phyloP scores from a whole-genome alignment of 2,888 invertebrate species.

The Ephialtes manifestator region DNA sequence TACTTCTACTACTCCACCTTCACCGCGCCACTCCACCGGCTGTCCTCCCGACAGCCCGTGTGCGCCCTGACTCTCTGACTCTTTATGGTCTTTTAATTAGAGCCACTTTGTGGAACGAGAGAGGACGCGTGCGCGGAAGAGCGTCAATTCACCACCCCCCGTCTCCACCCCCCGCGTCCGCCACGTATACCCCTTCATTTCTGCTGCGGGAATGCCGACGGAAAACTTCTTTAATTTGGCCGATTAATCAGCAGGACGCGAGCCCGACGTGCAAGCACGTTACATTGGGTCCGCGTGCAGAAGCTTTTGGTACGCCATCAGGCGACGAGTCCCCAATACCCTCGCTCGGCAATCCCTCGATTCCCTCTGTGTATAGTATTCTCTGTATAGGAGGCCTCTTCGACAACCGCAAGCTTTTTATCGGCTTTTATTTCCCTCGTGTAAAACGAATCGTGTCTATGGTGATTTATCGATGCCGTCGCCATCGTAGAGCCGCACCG shows the following conservation, averaged over 20 bases:
- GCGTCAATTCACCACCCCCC: constrained; percentile 51
- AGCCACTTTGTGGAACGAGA: constrained; percentile 80
- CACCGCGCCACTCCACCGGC: constrained; percentile 38
- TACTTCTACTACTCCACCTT: constrained; percentile 43
- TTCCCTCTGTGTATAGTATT: constrained; percentile 13
- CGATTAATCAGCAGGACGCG: constrained; percentile 77
- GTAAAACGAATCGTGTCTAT: constrained; percentile 67
- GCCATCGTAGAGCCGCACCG: constrained; percentile 45
- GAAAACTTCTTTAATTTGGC: constrained; percentile 81
- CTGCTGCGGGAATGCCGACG: constrained; percentile 75
- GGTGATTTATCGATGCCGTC: constrained; percentile 68
- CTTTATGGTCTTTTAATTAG: constrained; percentile 83
- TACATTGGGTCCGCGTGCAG: constrained; percentile 1
- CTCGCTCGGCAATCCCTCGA: constrained; percentile 26
- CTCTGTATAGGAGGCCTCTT: constrained; percentile 35
- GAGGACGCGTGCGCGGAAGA: constrained; percentile 66
- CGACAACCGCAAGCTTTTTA: constrained; percentile 68
- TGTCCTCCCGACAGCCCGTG: constrained; percentile 51
- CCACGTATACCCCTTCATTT: neutral
- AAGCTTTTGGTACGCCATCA: neutral
- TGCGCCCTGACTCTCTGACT: constrained; percentile 76
- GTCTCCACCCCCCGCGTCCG: neutral
- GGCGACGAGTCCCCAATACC: constrained; percentile 12
- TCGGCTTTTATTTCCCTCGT: constrained; percentile 66
- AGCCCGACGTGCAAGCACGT: constrained; percentile 49